Conservation (phyloP, 2,888 invertebrate genomes). For the Hybos culiciformis region DNA sequence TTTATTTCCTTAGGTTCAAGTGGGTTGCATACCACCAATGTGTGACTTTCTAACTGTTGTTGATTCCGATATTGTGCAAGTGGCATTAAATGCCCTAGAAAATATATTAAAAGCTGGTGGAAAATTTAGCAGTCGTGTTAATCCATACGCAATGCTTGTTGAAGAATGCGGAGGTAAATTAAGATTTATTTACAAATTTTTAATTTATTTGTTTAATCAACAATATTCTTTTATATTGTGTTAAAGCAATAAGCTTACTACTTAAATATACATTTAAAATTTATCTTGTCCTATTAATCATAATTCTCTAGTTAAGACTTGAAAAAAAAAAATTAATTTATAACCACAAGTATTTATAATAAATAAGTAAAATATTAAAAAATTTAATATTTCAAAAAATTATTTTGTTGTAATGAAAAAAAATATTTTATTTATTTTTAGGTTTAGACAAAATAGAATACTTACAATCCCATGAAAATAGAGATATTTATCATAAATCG, state of each 20-base stretch:
- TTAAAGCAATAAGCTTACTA: too few species aligned
- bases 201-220: too few species aligned
- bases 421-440: constrained; percentile 30
- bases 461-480: constrained; percentile 90
- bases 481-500: constrained; percentile 93
- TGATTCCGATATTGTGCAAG: constrained; percentile 89
- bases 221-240: too few species aligned
- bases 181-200: neutral
- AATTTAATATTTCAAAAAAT: neutral
- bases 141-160: constrained; percentile 79
- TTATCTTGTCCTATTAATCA: neutral
- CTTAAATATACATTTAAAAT: too few species aligned
- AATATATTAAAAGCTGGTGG: constrained; percentile 88
- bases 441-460: constrained; percentile 97
- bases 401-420: neutral
- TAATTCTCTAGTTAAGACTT: neutral
- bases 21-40: constrained; percentile 82
- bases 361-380: neutral
- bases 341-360: constrained; percentile 3
- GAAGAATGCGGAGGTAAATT: constrained; percentile 84
- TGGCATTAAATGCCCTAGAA: constrained; percentile 89
- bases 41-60: constrained; percentile 87
- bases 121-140: constrained; percentile 63
- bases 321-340: neutral
- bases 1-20: constrained; percentile 40